Conservation (phyloP, 2,888 invertebrate genomes). For the Eulithis prunata region DNA sequence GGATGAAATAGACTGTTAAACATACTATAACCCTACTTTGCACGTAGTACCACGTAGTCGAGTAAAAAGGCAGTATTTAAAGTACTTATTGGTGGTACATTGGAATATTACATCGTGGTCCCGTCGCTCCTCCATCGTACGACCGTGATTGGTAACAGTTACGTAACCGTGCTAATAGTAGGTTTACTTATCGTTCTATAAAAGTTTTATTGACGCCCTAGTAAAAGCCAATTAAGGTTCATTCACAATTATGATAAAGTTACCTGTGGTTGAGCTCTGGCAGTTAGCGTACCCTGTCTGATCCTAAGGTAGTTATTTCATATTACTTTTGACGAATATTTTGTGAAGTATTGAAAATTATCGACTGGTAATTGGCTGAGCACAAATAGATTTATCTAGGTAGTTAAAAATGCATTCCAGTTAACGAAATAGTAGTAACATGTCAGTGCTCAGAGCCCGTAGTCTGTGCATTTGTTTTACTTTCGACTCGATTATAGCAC, state of each 20-base stretch:
- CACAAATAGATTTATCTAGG: too few relatives aligned
- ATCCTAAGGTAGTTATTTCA: background rate
- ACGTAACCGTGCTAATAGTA: constrained; percentile 1
- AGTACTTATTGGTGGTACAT: background rate
- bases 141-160: constrained; percentile 1
- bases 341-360: too few relatives aligned
- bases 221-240: constrained; percentile 14
- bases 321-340: too few relatives aligned
- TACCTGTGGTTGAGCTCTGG: background rate
- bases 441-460: too few relatives aligned
- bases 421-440: too few relatives aligned
- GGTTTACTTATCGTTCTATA: constrained; percentile 5
- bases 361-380: too few relatives aligned
- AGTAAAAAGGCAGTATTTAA: background rate
- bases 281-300: background rate
- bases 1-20: too few relatives aligned
- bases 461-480: too few relatives aligned
- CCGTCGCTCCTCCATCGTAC: background rate
- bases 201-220: constrained; percentile 8
- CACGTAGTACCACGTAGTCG: too few relatives aligned
- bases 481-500: too few relatives aligned
- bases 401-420: too few relatives aligned
- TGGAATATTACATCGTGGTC: background rate
- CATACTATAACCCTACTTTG: too few relatives aligned
- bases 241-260: background rate